A percentile compares a stretch with the other conserved stretches of the same genome.
phyloP scores from a whole-genome alignment of 1,140 invertebrate species.

The Coelopa frigida region DNA sequence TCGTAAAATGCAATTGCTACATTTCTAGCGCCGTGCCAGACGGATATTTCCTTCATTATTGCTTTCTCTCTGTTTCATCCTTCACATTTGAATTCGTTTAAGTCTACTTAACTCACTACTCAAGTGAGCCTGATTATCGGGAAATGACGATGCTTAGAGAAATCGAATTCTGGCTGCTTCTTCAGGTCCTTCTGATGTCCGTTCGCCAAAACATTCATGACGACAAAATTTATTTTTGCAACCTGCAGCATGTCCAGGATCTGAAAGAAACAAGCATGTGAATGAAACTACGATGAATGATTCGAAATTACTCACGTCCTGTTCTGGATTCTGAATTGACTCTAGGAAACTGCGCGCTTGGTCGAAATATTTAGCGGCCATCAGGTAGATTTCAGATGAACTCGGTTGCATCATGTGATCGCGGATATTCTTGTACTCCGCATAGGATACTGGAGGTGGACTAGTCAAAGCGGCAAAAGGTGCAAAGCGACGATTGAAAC shows the following conservation, averaged over 20 bases:
- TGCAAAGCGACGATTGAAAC: constrained; percentile 89
- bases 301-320: constrained; percentile 58
- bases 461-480: constrained; percentile 80
- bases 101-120: constrained; percentile 11
- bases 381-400: constrained; percentile 58
- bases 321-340: constrained; percentile 65
- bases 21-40: background rate
- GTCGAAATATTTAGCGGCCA: constrained; percentile 85
- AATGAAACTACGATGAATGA: background rate
- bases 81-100: background rate
- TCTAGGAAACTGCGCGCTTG: constrained; percentile 81
- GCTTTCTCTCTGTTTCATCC: background rate
- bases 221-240: constrained; percentile 91
- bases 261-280: constrained; percentile 48
- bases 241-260: constrained; percentile 76
- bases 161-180: constrained; percentile 82
- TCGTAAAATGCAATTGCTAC: background rate
- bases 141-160: constrained; percentile 79
- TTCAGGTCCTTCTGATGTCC: constrained; percentile 84
- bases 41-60: background rate
- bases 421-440: constrained; percentile 69
- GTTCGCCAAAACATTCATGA: constrained; percentile 82
- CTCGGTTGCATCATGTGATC: constrained; percentile 35
- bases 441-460: constrained; percentile 83
- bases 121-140: constrained; percentile 73